Base-by-base conservation (phyloP, 1,140 invertebrate genomes). In the Zaprionus tsacasi region DNA sequence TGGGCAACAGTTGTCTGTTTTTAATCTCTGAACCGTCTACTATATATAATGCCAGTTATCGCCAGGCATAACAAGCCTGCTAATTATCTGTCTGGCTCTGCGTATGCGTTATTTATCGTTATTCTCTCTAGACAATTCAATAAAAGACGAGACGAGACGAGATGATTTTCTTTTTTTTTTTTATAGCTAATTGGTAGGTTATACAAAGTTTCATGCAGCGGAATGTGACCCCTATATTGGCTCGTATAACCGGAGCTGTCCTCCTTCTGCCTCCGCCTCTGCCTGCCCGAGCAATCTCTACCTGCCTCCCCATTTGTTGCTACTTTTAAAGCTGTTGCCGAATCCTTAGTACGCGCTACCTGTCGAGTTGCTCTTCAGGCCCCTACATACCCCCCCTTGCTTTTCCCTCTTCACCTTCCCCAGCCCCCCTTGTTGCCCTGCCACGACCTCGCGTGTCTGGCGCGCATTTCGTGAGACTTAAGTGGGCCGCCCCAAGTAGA, bases 401-500 rank as follows among this genome's bases (percentile, higher is more conserved):
- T 21, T 21, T 21, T 21, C 36, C 33, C 25, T 25, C 6, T n/a
- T 5, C 15, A 11, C 11, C 65, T 30, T 7, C n/a, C 11, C 40
- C 40, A 36, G 10, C 33, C 43, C 33, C n/a, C 5, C 33, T 27
- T 43, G 30, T 64, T 21, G 33, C 48, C 21, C 21, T 33, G 75
- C 48, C 68, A 45, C 60, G 75, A 43, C 77, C 60, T 88, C 52
- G 83, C 83, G 83, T 88, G 83, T 73, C 81, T 83, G 85, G 65
- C 74, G 78, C 72, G 74, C 85, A 81, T 88, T 89, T 88, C 74
- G 74, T 78, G 80, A 61, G 70, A 57, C 77, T 88, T 88, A 88
- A 88, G 83, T 88, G 85, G 83, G 85, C 80, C 85, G 85, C 65
- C 80, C 70, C 60, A 82, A 70, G 35, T 54, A 63, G 55, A 57